phyloP scores from a whole-genome alignment of 2,888 invertebrate genomes.

The Adela reaumurella region DNA sequence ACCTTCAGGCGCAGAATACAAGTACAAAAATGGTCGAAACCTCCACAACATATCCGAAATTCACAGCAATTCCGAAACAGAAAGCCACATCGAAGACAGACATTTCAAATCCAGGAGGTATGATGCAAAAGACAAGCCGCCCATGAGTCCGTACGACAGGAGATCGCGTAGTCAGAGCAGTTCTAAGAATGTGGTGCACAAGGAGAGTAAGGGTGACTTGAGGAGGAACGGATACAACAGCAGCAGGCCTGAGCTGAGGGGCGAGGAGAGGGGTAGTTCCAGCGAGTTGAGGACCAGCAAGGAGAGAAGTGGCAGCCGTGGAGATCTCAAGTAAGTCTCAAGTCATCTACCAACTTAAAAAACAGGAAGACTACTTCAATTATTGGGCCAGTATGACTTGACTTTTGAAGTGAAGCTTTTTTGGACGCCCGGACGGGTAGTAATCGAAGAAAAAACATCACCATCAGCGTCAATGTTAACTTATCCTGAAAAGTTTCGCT shows the following conservation, averaged over 20 bases:
- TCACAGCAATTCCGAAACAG: slow-evolving; percentile 40
- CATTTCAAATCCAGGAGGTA: neutral
- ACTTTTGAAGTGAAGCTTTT: too few species aligned
- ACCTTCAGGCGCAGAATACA: slow-evolving; percentile 18
- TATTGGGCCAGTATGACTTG: too few species aligned
- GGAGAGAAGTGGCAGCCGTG: slow-evolving; percentile 32
- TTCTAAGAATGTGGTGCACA: slow-evolving; percentile 38
- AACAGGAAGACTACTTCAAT: too few species aligned
- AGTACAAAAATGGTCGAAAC: slow-evolving; percentile 26
- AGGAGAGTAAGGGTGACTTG: slow-evolving; percentile 18
- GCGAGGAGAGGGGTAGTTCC: slow-evolving; percentile 15
- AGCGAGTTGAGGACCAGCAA: slow-evolving; percentile 37
- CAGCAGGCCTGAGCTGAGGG: slow-evolving; percentile 7
- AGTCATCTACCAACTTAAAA: neutral
- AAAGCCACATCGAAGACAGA: slow-evolving; percentile 32
- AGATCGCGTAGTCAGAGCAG: slow-evolving; percentile 45
- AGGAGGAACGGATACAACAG: slow-evolving; percentile 16
- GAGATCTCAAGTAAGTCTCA: slow-evolving; percentile 37
- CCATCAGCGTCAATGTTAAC: too few species aligned
- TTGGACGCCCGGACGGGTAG: too few species aligned
- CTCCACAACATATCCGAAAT: slow-evolving; percentile 58
- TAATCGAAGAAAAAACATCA: too few species aligned
- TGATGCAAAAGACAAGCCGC: slow-evolving; percentile 27
- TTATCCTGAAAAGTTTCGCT: too few species aligned
- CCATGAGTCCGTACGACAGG: slow-evolving; percentile 42